These are phyloP conservation scores for Nyleta sp. DNA, from an alignment of 2,888 invertebrate genomes.

Conservation along the genomic window DNA sequence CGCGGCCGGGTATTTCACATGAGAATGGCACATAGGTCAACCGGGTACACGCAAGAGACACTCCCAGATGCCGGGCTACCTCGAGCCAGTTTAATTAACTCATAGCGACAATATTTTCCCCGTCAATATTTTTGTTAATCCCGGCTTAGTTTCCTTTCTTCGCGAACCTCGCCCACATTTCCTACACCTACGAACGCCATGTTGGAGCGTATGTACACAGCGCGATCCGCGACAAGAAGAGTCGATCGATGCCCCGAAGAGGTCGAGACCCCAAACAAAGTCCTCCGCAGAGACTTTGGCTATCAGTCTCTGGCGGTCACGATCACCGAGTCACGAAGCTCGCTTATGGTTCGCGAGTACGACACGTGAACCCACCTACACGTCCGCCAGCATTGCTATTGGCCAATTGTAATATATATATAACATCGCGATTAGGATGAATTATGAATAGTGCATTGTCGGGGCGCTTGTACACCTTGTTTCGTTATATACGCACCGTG, in stretches of 20 bases:
- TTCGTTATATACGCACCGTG: slow-evolving; percentile 28
- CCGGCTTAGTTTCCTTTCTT: too few relatives aligned
- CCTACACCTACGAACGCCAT: slow-evolving; percentile 65
- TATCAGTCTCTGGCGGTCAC: slow-evolving; percentile 66
- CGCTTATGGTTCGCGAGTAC: slow-evolving; percentile 45
- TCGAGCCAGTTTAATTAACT: slow-evolving; percentile 80
- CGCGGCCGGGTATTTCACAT: slow-evolving; percentile 39
- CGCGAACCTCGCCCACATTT: too few relatives aligned
- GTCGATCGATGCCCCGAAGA: slow-evolving; percentile 68
- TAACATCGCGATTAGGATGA: slow-evolving; percentile 64
- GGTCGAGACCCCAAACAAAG: slow-evolving; percentile 69
- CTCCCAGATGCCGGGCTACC: slow-evolving; percentile 72
- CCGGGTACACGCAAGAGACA: slow-evolving; percentile 62
- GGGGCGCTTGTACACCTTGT: slow-evolving; percentile 52
- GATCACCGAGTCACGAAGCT: slow-evolving; percentile 65
- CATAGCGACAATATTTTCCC: slow-evolving; percentile 77
- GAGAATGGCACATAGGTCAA: slow-evolving; percentile 51
- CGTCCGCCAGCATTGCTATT: slow-evolving; percentile 28
- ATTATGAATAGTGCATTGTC: slow-evolving; percentile 52
- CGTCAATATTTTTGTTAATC: slow-evolving; percentile 80
- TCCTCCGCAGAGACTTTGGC: slow-evolving; percentile 56
- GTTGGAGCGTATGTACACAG: slow-evolving; percentile 52
- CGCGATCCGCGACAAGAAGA: slow-evolving; percentile 65
- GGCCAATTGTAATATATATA: slow-evolving; percentile 53
- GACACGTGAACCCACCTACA: slow-evolving; percentile 47